Evolutionary conservation across 2,888 invertebrate species (phyloP).

Genomic region (Himalopsyche japonica): DNA sequence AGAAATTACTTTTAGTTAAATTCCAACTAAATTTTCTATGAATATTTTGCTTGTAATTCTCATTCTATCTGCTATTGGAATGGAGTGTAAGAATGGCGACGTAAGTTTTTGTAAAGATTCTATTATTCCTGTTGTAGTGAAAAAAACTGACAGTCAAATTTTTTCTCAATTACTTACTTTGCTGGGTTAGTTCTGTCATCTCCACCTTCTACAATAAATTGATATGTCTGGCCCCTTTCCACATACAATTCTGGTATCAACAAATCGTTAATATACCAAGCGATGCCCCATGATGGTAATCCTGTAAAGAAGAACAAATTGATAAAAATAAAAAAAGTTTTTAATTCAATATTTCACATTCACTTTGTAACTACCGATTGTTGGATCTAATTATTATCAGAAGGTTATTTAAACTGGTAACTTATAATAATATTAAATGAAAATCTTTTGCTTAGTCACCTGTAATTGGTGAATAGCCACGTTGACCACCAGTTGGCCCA

Average conservation of each 20-base stretch:
- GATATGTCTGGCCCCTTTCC: conserved; percentile 83
- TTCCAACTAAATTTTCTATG: too few species aligned
- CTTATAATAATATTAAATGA: background rate
- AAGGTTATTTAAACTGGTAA: background rate
- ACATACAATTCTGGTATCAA: conserved; percentile 89
- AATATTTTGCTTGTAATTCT: too few species aligned
- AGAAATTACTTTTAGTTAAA: too few species aligned
- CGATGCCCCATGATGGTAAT: conserved; percentile 84
- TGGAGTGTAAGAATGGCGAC: too few species aligned
- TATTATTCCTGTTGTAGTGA: too few species aligned
- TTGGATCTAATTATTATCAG: too few species aligned
- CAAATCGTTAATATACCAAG: conserved; percentile 90
- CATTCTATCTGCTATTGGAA: too few species aligned
- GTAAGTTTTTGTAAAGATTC: too few species aligned
- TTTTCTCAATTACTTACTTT: conserved; percentile 51
- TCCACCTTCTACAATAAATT: conserved; percentile 85
- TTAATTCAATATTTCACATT: too few species aligned
- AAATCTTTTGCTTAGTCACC: conserved; percentile 51
- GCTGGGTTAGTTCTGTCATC: conserved; percentile 79
- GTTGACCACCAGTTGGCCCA: conserved; percentile 81
- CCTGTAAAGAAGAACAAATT: conserved; percentile 51
- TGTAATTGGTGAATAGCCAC: conserved; percentile 81
- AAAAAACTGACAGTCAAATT: too few species aligned
- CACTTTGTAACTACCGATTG: too few species aligned
- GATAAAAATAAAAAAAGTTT: background rate